Evolutionary conservation across 2,888 invertebrate genomes (phyloP).

Genomic region (Lysandra bellargus): DNA sequence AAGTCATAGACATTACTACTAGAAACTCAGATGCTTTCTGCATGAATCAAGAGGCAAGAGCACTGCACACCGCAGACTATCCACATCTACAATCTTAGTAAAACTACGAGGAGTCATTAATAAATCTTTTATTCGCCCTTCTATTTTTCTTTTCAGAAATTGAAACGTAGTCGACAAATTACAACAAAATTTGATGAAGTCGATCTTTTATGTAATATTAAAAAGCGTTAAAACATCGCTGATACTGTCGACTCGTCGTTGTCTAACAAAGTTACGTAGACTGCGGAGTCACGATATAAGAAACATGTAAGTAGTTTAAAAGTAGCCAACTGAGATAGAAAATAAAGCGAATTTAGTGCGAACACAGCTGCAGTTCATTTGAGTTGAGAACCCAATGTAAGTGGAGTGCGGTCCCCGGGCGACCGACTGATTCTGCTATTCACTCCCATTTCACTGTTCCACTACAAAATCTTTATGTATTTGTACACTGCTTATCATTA

Average conservation of each 20-base stretch:
- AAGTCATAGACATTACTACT: no score
- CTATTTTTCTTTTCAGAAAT: no score
- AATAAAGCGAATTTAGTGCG: constrained; percentile 33
- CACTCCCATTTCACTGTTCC: constrained; percentile 28
- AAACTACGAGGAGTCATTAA: no score
- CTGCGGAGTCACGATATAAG: constrained; percentile 19
- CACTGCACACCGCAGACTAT: no score
- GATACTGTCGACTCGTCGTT: neutral
- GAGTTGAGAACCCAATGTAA: constrained; percentile 30
- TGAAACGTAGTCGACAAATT: no score
- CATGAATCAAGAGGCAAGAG: no score
- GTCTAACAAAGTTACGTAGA: neutral
- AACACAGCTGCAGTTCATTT: constrained; percentile 35
- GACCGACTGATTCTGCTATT: constrained; percentile 34
- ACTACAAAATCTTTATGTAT: constrained; percentile 18
- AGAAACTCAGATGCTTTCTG: no score
- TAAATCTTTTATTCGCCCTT: no score
- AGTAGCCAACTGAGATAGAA: constrained; percentile 31
- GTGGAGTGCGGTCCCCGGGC: constrained; percentile 32
- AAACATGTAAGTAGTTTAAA: constrained; percentile 30
- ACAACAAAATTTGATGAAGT: no score
- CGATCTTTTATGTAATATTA: no score
- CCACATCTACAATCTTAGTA: no score
- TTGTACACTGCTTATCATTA: neutral
- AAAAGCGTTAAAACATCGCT: neutral